Percentiles rank a stretch among this genome's conserved stretches.
These are phyloP conservation scores for Phrynocephalus versicolor DNA, from an alignment of 2,113 vertebrate species.

Conservation along the genomic window DNA sequence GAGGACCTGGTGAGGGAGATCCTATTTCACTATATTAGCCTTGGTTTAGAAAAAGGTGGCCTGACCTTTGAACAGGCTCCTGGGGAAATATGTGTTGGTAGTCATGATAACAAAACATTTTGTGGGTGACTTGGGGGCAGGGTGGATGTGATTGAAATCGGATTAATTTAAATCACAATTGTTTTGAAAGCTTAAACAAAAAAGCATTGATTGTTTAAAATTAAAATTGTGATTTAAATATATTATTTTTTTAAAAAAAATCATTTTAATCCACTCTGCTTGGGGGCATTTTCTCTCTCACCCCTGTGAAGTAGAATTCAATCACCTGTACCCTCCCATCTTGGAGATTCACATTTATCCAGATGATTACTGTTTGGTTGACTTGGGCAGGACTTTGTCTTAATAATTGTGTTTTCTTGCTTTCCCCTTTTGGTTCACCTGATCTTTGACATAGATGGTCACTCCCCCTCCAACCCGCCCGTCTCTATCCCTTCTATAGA, in stretches of 20 bases:
- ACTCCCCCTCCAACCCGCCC: too few species aligned
- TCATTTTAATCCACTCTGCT: neutral
- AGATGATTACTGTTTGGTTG: neutral
- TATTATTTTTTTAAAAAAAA: too few species aligned
- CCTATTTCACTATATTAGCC: neutral
- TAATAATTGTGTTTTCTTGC: conserved; percentile 27
- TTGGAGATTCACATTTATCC: neutral
- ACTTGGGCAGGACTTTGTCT: conserved; percentile 4
- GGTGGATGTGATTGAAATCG: too few species aligned
- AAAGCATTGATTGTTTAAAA: too few species aligned
- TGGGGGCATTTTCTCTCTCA: neutral
- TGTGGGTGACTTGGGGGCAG: neutral
- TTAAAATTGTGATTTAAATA: too few species aligned
- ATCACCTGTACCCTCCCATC: neutral
- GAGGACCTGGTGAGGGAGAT: neutral
- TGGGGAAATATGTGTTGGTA: neutral
- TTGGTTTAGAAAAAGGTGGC: neutral
- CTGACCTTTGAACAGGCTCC: neutral
- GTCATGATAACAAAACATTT: neutral
- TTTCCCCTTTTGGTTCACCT: conserved; percentile 13
- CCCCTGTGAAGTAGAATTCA: neutral
- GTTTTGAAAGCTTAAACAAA: too few species aligned
- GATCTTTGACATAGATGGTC: too few species aligned
- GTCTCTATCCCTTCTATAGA: too few species aligned
- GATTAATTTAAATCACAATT: too few species aligned